Percentiles rank a stretch among this genome's conserved stretches.
These are phyloP conservation scores for Drepanosiphum platanoidis DNA, from an alignment of 2,888 invertebrate genomes.

Conservation along the genomic window DNA sequence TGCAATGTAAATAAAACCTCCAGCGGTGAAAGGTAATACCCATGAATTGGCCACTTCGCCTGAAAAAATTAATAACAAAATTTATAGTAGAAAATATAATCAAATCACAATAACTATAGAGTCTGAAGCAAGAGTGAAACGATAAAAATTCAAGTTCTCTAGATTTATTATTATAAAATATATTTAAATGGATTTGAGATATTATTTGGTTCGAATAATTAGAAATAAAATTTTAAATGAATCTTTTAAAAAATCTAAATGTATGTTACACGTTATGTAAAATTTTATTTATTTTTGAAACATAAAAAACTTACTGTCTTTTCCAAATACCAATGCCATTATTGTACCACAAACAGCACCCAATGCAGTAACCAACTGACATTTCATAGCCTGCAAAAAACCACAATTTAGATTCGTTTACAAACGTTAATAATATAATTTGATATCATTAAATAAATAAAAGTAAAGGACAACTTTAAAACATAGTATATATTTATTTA, in stretches of 20 bases:
- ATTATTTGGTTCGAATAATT: too few species aligned
- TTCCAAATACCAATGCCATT: constrained; percentile 85
- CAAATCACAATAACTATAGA: too few species aligned
- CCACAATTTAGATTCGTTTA: constrained; percentile 30
- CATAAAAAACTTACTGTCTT: constrained; percentile 69
- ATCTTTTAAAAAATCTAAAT: too few species aligned
- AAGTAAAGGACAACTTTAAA: not conserved
- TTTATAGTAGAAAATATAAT: not conserved
- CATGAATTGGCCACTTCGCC: constrained; percentile 80
- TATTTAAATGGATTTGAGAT: too few species aligned
- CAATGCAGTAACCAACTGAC: constrained; percentile 93
- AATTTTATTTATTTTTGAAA: constrained; percentile 38
- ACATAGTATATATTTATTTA: too few species aligned
- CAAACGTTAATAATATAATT: not conserved
- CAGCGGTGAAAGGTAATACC: constrained; percentile 97
- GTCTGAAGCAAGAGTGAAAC: too few species aligned
- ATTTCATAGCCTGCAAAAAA: constrained; percentile 80
- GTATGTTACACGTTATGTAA: too few species aligned
- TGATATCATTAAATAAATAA: not conserved
- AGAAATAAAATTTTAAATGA: too few species aligned
- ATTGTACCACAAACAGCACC: constrained; percentile 94
- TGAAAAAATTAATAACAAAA: constrained; percentile 56
- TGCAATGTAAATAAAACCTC: constrained; percentile 99
- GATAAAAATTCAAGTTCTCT: too few species aligned
- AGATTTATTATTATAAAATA: too few species aligned